A percentile compares a stretch with the other conserved stretches of the same genome.
phyloP scores from a whole-genome alignment of 2,113 vertebrate species.

The Odontophorus gujanensis region DNA sequence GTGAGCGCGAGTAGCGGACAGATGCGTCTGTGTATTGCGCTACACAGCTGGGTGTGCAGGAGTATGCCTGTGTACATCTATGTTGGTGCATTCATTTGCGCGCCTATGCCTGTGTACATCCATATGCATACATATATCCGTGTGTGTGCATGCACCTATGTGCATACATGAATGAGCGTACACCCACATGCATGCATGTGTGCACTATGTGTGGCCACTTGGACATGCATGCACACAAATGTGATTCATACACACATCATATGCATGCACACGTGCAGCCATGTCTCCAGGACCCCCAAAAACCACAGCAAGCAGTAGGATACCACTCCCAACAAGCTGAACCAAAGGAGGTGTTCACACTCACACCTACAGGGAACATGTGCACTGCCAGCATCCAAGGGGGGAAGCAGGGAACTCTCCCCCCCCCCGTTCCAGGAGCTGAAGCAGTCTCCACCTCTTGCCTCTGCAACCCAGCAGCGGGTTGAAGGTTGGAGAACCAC shows the following conservation, averaged over 20 bases:
- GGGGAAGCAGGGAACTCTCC: neutral
- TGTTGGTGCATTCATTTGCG: too few species aligned
- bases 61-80: neutral
- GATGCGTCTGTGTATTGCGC: too few species aligned
- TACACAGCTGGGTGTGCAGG: neutral
- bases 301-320: fast-evolving
- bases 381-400: neutral
- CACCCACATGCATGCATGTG: too few species aligned
- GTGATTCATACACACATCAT: too few species aligned
- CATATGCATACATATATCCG: too few species aligned
- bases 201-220: too few species aligned
- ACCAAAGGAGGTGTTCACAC: neutral
- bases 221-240: too few species aligned
- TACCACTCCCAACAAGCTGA: fast-evolving
- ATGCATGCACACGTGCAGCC: too few species aligned
- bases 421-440: neutral
- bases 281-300: fast-evolving
- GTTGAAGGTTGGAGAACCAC: neutral
- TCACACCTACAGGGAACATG: fast-evolving
- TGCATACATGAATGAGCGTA: neutral
- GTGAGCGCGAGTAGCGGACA: too few species aligned
- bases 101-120: too few species aligned
- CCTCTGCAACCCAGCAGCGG: neutral
- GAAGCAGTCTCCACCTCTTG: neutral
- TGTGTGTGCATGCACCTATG: neutral